Conservation (phyloP, 2,113 vertebrate genomes). For the Hippocampus comes region DNA sequence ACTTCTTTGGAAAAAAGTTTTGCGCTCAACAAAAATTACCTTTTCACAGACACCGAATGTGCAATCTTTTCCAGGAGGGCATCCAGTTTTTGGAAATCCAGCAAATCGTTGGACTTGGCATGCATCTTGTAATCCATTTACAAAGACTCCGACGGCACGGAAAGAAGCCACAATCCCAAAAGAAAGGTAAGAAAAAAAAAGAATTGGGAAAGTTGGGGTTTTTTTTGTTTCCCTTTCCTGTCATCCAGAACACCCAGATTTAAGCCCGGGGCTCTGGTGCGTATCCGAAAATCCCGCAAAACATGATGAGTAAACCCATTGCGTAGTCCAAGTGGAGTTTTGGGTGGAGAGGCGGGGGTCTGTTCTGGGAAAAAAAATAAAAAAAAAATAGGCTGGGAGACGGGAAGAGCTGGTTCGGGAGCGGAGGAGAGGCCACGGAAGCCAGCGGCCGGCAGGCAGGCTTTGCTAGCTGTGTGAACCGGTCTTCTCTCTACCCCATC, state of each 20-base stretch:
- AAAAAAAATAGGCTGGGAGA: constrained; percentile 34
- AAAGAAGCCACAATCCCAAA: constrained; percentile 53
- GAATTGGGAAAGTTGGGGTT: constrained; percentile 49
- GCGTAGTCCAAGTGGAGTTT: constrained; percentile 42
- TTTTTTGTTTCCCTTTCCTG: constrained; percentile 24
- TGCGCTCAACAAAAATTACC: constrained; percentile 57
- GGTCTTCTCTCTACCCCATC: constrained; percentile 76
- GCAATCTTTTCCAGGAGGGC: constrained; percentile 80
- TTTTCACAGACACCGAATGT: constrained; percentile 76
- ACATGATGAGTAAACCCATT: constrained; percentile 56
- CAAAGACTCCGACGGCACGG: constrained; percentile 49
- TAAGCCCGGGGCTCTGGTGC: constrained; percentile 49
- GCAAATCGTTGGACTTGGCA: constrained; percentile 77
- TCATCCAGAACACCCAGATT: constrained; percentile 50
- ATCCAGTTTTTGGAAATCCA: constrained; percentile 81
- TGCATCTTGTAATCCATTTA: constrained; percentile 81
- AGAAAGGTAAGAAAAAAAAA: constrained; percentile 15
- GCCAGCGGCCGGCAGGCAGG: constrained; percentile 65
- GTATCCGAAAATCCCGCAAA: constrained; percentile 60
- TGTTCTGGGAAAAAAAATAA: constrained; percentile 52
- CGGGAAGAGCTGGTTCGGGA: constrained; percentile 46
- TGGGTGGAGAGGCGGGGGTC: not conserved
- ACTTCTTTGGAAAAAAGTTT: constrained; percentile 10
- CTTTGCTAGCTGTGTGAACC: constrained; percentile 76
- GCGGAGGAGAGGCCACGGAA: constrained; percentile 55